phyloP scores from a whole-genome alignment of 2,888 invertebrate species.

The Andrena bucephala region DNA sequence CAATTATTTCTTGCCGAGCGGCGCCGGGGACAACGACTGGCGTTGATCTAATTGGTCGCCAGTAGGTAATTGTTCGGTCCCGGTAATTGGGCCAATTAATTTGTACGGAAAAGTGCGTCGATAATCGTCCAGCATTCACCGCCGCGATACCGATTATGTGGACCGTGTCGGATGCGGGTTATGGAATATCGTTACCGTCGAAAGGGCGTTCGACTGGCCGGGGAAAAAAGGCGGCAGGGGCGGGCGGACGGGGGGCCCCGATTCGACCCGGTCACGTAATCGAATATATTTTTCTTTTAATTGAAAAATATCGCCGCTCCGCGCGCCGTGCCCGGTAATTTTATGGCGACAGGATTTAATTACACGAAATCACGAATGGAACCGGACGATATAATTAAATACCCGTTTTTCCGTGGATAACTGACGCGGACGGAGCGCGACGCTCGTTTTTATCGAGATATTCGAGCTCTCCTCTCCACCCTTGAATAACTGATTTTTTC shows the following conservation, averaged over 20 bases:
- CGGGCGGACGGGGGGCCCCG: conserved; percentile 7
- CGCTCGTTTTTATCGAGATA: conserved; percentile 45
- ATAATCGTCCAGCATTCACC: conserved; percentile 79
- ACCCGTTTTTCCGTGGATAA: conserved; percentile 50
- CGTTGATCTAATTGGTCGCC: conserved; percentile 83
- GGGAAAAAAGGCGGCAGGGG: background rate
- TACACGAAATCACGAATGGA: conserved; percentile 56
- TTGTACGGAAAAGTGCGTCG: conserved; percentile 80
- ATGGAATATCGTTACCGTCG: conserved; percentile 76
- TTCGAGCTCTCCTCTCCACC: background rate
- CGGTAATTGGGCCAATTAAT: conserved; percentile 84
- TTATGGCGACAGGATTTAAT: conserved; percentile 59
- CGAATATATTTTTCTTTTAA: conserved; percentile 64
- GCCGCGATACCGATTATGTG: conserved; percentile 74
- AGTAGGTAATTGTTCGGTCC: conserved; percentile 81
- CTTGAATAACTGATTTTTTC: background rate
- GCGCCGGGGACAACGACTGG: conserved; percentile 76
- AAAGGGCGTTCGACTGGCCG: conserved; percentile 68
- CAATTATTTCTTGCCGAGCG: conserved; percentile 72
- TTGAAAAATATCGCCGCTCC: conserved; percentile 57
- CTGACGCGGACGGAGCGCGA: conserved; percentile 9
- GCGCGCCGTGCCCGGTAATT: conserved; percentile 51
- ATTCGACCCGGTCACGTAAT: conserved; percentile 52
- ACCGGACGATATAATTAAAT: conserved; percentile 55
- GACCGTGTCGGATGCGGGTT: conserved; percentile 76